Conservation (phyloP, 1,140 invertebrate genomes). For the Zophobas morio region DNA sequence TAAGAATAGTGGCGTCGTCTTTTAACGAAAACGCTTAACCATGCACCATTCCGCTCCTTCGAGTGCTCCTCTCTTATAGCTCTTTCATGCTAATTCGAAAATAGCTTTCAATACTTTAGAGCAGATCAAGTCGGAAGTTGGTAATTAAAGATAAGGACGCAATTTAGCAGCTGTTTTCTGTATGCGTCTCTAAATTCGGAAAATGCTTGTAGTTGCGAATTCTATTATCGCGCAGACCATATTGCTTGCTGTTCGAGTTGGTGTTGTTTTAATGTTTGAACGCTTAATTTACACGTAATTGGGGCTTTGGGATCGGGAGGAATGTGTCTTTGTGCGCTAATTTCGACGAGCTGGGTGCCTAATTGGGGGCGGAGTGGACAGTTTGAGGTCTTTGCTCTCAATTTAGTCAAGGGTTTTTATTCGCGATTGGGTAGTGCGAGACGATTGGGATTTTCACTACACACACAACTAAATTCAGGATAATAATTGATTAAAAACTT, state of each 20-base stretch:
- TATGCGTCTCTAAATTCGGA: conserved; percentile 12
- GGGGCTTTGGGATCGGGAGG: neutral
- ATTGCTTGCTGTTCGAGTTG: neutral
- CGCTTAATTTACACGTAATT: neutral
- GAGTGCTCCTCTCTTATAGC: conserved; percentile 6
- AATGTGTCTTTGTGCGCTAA: neutral
- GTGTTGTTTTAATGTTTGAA: conserved; percentile 9
- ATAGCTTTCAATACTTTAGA: conserved; percentile 18
- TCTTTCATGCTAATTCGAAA: conserved; percentile 42
- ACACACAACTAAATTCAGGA: too few relatives aligned
- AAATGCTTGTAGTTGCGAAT: conserved; percentile 19
- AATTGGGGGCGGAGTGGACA: neutral
- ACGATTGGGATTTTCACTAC: too few relatives aligned
- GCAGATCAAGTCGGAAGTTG: conserved; percentile 2
- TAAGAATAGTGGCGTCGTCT: neutral
- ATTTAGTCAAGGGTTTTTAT: too few relatives aligned
- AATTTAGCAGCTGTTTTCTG: conserved; percentile 11
- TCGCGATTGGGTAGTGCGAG: too few relatives aligned
- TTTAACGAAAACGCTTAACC: neutral
- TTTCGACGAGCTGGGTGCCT: neutral
- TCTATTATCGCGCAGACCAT: conserved; percentile 5
- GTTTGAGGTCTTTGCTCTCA: too few relatives aligned
- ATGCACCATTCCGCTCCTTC: neutral
- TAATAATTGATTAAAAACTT: too few relatives aligned
- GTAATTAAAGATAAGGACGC: conserved; percentile 37